Evolutionary conservation across 2,888 invertebrate species (phyloP).

Genomic region (Drepana falcataria): DNA sequence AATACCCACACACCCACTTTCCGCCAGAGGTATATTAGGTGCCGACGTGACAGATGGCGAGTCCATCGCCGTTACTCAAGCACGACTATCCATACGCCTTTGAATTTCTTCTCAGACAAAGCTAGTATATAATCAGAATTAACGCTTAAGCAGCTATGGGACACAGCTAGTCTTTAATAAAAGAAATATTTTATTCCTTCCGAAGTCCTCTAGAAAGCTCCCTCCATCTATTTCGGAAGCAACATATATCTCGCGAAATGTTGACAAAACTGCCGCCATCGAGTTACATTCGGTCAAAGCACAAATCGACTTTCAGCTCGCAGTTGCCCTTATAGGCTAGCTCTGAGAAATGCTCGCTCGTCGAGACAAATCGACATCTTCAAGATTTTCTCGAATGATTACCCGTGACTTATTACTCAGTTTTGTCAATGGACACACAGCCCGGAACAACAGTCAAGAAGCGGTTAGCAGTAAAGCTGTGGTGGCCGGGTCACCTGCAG

Average conservation of each 20-base stretch:
- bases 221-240: background rate
- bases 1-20: too few relatives aligned
- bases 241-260: background rate
- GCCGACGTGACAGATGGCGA: too few relatives aligned
- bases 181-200: too few relatives aligned
- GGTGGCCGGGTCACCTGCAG: too few relatives aligned
- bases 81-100: too few relatives aligned
- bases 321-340: conserved; percentile 19
- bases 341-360: conserved; percentile 43
- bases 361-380: conserved; percentile 54
- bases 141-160: too few relatives aligned
- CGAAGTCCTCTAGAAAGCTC: too few relatives aligned
- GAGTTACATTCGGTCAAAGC: conserved; percentile 17
- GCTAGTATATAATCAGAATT: too few relatives aligned
- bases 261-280: background rate
- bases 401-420: conserved; percentile 43
- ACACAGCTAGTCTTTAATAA: too few relatives aligned
- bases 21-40: too few relatives aligned
- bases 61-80: too few relatives aligned
- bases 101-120: too few relatives aligned
- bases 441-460: background rate
- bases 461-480: background rate
- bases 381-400: conserved; percentile 50
- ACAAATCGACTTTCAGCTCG: conserved; percentile 12
- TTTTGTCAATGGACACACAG: conserved; percentile 16